Base-by-base conservation (phyloP, 2,888 invertebrate genomes). In the Epinotia demarniana region DNA sequence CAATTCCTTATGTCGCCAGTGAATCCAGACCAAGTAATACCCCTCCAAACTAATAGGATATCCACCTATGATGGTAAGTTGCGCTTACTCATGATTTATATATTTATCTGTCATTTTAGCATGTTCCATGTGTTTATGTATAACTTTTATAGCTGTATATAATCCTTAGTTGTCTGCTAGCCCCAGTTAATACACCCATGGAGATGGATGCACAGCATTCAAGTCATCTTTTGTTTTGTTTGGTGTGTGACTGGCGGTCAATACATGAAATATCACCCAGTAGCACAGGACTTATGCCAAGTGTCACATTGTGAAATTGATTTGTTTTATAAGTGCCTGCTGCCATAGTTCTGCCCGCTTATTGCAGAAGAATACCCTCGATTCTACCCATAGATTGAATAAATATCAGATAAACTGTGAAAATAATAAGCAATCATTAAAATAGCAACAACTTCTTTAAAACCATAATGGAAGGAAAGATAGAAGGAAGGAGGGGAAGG, bases 1-100 rank as follows among this genome's bases (percentile, higher is more conserved):
- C 97, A 98, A 92, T 98, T 96, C 90, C 96, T 96, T 83, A 97
- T 97, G 95, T 96, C 96, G 58, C 96, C 96, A 82, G 96, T 97
- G 84, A 97, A 97, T 94, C 97, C 97, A 53, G 97, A 98, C 91
- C 96, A 96, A 94, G 95, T 96, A 78, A 95, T 96, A 83, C 93
- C 94, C 78, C 90, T 94, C 79, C 94, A 93, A 88, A 94, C 94
- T 79, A 94, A 93, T 87, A 92, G 94, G 87, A 90, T 94, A 85
- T 93, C 93, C 69, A 94, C 94, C 4, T 94, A 91, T 83, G 94
- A 94, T 84, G 94, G 94, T 94, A 89, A 91, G 93, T 88, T 73
- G 49, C 3, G 68, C 70, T 76, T 73, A 68, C 55, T 64, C 16
- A 33, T 64, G 71, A 13, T 46, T 13, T 72, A 23, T 39, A 66